Evolutionary conservation across 2,797 vertebrate genomes (phyloP), one percentile per base, ranked within the genome.

Genomic region (Lepus townsendii): DNA sequence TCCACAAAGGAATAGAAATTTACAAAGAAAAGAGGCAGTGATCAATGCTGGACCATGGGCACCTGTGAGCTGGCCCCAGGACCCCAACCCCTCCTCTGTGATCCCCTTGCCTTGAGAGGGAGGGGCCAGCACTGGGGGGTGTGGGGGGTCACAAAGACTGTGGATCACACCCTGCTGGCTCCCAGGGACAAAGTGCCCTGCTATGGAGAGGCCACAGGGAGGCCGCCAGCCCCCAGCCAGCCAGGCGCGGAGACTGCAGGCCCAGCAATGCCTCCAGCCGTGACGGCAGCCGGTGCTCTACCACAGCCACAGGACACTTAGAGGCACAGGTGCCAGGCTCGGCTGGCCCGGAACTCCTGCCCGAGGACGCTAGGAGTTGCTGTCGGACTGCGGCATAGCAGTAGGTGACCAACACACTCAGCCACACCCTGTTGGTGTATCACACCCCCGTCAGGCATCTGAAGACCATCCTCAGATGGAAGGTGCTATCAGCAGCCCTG

Each of bases 401-500:
- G 71, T 8, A 68, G 30, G 8, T 5, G 27, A 32, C 0, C 0
- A 22, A 47, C 2, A n/a, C 24, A n/a, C 3, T 38, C 35, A 57
- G 2, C 19, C 14, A 19, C 1, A 4, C 17, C 2, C 0, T 3
- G 19, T 6, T 7, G 0, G 13, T 42, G 77, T 2, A 63, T 30
- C 30, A 10, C 12, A 32, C 17, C 42, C 5, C 27, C 4, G 63
- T 71, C n/a, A 54, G 2, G 75, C 30, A 54, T 32, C 38, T 62
- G 12, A 72, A 6, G 5, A 20, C 1, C 42, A 50, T 47, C 19
- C 0, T 19, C 30, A 78, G 50, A 38, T 3, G 9, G 11, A 47
- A 13, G 38, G n/a, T 9, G 30, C 47, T 11, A 8, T 17, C 14
- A 52, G 27, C 7, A 71, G 6, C 3, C 24, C 63, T 62, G 38